These are phyloP conservation scores for Crypturellus tataupa DNA, from an alignment of 2,797 vertebrate species.

Conservation along the genomic window DNA sequence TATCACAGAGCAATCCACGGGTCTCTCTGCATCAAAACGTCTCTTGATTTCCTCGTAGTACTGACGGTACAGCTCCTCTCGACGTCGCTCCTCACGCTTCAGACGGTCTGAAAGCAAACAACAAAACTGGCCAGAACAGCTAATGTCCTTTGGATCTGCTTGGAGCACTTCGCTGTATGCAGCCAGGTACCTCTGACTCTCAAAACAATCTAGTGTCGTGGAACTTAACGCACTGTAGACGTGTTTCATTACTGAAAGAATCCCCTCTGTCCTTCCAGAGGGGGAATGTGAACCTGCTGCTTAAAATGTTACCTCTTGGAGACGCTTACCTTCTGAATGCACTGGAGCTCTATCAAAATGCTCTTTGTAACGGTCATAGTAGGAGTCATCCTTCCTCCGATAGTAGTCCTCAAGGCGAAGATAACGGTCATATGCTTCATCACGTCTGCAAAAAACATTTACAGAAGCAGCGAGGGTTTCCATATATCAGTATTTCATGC, in stretches of 20 bases:
- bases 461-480: neutral
- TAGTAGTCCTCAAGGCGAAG: constrained; percentile 88
- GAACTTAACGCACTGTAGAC: accelerated
- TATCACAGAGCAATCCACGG: constrained; percentile 97
- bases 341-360: constrained; percentile 87
- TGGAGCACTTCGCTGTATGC: neutral
- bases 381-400: constrained; percentile 91
- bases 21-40: constrained; percentile 92
- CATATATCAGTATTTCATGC: neutral
- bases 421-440: constrained; percentile 88
- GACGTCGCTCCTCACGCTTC: constrained; percentile 90
- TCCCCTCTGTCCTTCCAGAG: accelerated
- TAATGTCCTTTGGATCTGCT: neutral
- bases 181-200: neutral
- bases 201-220: neutral
- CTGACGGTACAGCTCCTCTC: constrained; percentile 95
- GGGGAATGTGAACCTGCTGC: neutral
- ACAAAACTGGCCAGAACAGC: neutral
- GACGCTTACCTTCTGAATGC: constrained; percentile 85
- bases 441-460: constrained; percentile 77
- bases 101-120: constrained; percentile 82
- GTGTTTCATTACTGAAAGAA: neutral
- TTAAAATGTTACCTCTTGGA: accelerated
- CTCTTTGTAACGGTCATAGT: constrained; percentile 89
- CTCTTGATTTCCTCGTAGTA: constrained; percentile 98